phyloP scores from a whole-genome alignment of 1,140 invertebrate genomes.

The Penaeus chinensis region DNA sequence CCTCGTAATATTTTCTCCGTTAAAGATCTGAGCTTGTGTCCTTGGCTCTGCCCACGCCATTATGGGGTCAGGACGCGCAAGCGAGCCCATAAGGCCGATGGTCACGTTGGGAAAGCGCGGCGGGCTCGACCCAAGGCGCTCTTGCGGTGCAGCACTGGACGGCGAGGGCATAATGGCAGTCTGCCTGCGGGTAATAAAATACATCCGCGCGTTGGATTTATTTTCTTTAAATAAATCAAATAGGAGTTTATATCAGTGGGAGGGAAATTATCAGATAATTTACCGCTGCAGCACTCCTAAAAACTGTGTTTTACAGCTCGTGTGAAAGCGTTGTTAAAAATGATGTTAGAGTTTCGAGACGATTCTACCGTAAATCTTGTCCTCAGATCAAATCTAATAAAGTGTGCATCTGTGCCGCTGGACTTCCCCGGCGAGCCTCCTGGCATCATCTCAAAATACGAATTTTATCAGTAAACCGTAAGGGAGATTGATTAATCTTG shows the following conservation, averaged over 20 bases:
- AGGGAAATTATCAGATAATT: not conserved
- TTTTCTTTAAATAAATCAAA: conserved; percentile 11
- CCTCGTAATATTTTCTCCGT: conserved; percentile 22
- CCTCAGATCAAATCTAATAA: no score
- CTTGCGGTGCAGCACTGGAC: not conserved
- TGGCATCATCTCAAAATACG: no score
- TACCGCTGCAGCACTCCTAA: not conserved
- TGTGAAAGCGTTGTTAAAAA: no score
- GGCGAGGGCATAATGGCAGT: not conserved
- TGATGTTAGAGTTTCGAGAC: no score
- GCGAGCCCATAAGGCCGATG: not conserved
- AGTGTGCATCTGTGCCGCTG: no score
- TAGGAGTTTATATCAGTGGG: conserved; percentile 11
- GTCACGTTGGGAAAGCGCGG: not conserved
- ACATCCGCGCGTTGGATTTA: conserved; percentile 11
- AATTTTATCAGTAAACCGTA: no score
- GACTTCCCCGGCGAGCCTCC: no score
- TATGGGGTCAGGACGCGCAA: no score
- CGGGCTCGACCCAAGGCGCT: not conserved
- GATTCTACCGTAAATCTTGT: no score
- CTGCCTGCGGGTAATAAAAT: not conserved
- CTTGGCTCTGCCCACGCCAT: not conserved
- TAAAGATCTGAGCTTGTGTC: conserved; percentile 1
- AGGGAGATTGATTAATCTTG: no score
- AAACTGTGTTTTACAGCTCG: no score